Base-by-base conservation (phyloP, 2,113 vertebrate species). In the Saimiri boliviensis region DNA sequence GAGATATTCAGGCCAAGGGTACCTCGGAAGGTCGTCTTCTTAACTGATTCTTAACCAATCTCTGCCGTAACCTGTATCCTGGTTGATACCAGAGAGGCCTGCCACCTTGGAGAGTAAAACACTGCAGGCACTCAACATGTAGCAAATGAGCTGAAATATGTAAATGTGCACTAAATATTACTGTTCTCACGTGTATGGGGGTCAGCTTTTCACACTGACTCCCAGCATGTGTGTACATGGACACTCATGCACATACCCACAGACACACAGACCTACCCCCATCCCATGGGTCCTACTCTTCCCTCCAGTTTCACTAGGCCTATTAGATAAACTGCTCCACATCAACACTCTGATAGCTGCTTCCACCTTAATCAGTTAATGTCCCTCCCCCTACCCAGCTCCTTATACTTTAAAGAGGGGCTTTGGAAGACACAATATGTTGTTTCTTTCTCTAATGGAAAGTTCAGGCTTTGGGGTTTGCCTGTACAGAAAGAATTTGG, bases 361-460 rank as follows among this genome's bases (percentile, higher is more conserved):
- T 97, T 92, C 68, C 82, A 85, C 27, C 8, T 92, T 90, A 77
- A 77, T 95, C 9, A 27, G 32, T 37, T 92, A 1, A 14, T 63
- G 17, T 52, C 56, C 52, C 42, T 81, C 40, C 54, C 30, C 70
- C 42, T 35, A 76, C 35, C 23, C 58, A 85, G 49, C n/a, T 88
- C 47, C 52, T 30, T 82, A 70, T 83, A 74, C 76, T 93, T 68
- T 83, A 70, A 95, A 94, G 47, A 90, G 49, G 68, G 5, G 13
- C 23, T 97, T 20, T 8, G 76, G 19, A 95, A 96, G 23, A 90
- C 70, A 86, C 7, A 95, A 14, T 91, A 81, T 95, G 94, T 92
- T 96, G 32, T 73, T 89, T 91, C 89, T 91, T 96, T 89, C 80
- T 86, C 37, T 95, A 95, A 86, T 90, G 83, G 91, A 77, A 96